Conservation (phyloP, 2,888 invertebrate genomes). For the Ceramica pisi region DNA sequence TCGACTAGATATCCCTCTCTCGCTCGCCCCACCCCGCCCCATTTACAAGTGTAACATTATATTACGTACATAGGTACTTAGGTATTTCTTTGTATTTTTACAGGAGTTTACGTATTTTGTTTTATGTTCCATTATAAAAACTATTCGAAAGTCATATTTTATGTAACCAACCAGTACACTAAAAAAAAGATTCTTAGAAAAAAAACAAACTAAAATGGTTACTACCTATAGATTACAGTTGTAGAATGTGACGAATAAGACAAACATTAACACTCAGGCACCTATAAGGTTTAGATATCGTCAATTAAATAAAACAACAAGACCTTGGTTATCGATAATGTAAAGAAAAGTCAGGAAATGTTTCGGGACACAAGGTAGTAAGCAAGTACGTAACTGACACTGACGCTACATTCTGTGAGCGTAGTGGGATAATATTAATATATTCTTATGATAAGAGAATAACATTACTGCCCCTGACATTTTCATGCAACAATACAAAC, state of each 20-base stretch:
- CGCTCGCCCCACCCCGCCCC: constrained; percentile 67
- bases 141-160: background rate
- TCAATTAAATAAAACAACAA: background rate
- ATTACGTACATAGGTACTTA: background rate
- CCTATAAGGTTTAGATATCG: background rate
- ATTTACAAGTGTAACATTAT: constrained; percentile 49
- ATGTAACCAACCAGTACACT: background rate
- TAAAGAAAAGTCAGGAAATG: constrained; percentile 23
- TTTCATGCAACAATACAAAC: background rate
- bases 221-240: constrained; percentile 11
- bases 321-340: constrained; percentile 9
- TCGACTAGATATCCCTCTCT: constrained; percentile 73
- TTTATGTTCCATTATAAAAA: background rate
- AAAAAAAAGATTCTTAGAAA: background rate
- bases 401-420: background rate
- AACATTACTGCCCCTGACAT: background rate
- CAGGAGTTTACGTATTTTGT: background rate
- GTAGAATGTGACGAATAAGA: constrained; percentile 1
- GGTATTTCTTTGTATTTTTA: constrained; percentile 22
- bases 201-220: background rate
- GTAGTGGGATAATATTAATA: background rate
- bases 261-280: background rate
- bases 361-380: background rate
- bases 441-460: background rate
- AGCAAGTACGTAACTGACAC: background rate